These are phyloP conservation scores for Diacarnus erythraeanus DNA, from an alignment of 37 sponge, comb jelly and placozoan genomes.

Conservation along the genomic window DNA sequence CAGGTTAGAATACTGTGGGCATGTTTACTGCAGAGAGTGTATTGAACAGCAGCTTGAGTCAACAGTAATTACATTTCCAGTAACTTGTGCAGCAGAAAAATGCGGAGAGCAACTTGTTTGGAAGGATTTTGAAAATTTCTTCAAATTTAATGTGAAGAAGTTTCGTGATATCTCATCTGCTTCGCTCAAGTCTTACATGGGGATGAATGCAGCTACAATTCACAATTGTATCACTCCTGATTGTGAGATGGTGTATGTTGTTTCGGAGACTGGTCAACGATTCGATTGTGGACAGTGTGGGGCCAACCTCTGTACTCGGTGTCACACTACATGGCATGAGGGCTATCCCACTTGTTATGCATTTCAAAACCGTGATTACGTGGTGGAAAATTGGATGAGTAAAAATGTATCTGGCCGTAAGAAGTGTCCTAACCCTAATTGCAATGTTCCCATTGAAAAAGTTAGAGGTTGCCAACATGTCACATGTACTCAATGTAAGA, in stretches of 20 bases:
- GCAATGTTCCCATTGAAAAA: slow-evolving; percentile 69
- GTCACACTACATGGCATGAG: slow-evolving; percentile 59
- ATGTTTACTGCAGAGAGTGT: slow-evolving; percentile 64
- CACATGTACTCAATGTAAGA: slow-evolving; percentile 35
- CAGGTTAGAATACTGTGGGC: slow-evolving; percentile 72
- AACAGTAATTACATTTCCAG: slow-evolving; percentile 46
- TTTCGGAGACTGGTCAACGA: slow-evolving; percentile 20
- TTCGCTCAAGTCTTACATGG: slow-evolving; percentile 25
- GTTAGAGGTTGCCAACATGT: slow-evolving; percentile 51
- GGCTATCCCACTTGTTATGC: slow-evolving; percentile 47
- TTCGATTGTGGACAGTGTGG: slow-evolving; percentile 61
- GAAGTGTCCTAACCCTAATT: slow-evolving; percentile 66
- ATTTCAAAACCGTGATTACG: slow-evolving; percentile 10
- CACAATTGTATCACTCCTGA: slow-evolving; percentile 66
- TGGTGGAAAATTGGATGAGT: slow-evolving; percentile 46
- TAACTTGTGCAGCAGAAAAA: slow-evolving; percentile 60
- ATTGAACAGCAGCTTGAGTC: slow-evolving; percentile 44
- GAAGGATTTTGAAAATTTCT: slow-evolving; percentile 69
- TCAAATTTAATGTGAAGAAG: slow-evolving; percentile 12
- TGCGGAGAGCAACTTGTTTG: slow-evolving; percentile 61
- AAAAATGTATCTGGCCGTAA: slow-evolving; percentile 33
- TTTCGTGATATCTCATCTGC: slow-evolving; percentile 10
- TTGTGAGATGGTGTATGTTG: slow-evolving; percentile 58
- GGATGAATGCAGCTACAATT: slow-evolving; percentile 12
- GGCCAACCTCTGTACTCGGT: slow-evolving; percentile 42